phyloP scores from a whole-genome alignment of 2,797 vertebrate species.

The Sebastes nivosus region DNA sequence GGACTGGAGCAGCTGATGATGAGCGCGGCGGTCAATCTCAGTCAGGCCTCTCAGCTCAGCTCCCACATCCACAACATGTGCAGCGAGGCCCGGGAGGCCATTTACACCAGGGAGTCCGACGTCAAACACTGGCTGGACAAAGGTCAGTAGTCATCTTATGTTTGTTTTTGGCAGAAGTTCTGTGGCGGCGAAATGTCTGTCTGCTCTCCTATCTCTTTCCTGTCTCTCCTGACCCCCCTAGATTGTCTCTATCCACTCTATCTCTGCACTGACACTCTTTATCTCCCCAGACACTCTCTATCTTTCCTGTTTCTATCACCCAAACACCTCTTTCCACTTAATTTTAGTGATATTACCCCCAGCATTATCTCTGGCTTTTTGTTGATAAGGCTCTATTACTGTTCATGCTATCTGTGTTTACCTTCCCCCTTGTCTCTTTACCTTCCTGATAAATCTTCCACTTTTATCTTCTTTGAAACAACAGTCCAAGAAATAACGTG shows the following conservation, averaged over 20 bases:
- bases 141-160: conserved; percentile 77
- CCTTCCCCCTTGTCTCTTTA: background rate
- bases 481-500: background rate
- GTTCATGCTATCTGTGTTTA: conserved; percentile 2
- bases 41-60: conserved; percentile 89
- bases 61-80: conserved; percentile 92
- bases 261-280: conserved; percentile 3
- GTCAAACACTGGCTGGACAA: conserved; percentile 92
- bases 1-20: conserved; percentile 89
- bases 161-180: background rate
- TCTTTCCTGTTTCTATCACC: conserved; percentile 4
- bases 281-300: conserved; percentile 21
- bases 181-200: background rate
- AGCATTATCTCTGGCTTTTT: conserved; percentile 11
- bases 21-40: conserved; percentile 91
- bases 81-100: conserved; percentile 89
- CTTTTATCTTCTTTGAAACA: background rate
- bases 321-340: conserved; percentile 5
- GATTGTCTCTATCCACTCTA: background rate
- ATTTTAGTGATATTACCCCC: background rate
- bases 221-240: background rate
- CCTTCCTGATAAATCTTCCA: background rate
- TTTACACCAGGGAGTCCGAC: conserved; percentile 92
- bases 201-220: background rate
- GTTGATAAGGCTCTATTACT: conserved; percentile 7